Evolutionary conservation across 2,888 invertebrate genomes (phyloP).

Genomic region (Beris morrisii): DNA sequence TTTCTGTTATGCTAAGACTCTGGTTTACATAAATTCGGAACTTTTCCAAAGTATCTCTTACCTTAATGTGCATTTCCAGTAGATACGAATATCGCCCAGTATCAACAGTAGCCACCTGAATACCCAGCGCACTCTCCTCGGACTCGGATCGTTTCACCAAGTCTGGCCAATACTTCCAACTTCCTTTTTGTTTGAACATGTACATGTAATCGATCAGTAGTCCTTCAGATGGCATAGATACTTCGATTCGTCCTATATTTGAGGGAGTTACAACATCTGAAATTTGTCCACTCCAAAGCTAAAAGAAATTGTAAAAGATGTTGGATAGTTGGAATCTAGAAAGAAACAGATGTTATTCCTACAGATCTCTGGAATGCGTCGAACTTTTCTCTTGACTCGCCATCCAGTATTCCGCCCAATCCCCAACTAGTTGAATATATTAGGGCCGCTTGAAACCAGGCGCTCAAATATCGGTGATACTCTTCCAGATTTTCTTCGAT

Average conservation of each 20-base stretch:
- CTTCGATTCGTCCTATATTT: slow-evolving; percentile 68
- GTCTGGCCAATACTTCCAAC: slow-evolving; percentile 87
- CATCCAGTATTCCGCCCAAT: slow-evolving; percentile 77
- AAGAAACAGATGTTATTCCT: not conserved
- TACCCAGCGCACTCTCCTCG: slow-evolving; percentile 58
- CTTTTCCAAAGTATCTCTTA: slow-evolving; percentile 29
- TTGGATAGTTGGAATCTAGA: not conserved
- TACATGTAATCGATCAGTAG: slow-evolving; percentile 80
- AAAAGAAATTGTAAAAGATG: not conserved
- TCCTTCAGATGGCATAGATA: slow-evolving; percentile 76
- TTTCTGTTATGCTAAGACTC: slow-evolving; percentile 62
- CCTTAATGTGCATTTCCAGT: slow-evolving; percentile 71
- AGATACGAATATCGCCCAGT: slow-evolving; percentile 78
- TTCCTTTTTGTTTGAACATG: slow-evolving; percentile 78
- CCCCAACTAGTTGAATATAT: slow-evolving; percentile 82
- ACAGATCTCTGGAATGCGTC: slow-evolving; percentile 64
- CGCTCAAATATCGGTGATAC: slow-evolving; percentile 67
- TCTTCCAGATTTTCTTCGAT: slow-evolving; percentile 66
- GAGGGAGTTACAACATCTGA: slow-evolving; percentile 60
- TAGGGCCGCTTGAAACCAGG: slow-evolving; percentile 77
- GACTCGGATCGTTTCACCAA: slow-evolving; percentile 64
- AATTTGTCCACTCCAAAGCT: slow-evolving; percentile 57
- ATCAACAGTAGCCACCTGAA: slow-evolving; percentile 79
- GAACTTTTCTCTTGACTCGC: slow-evolving; percentile 68
- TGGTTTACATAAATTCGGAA: not conserved